Evolutionary conservation across 2,888 invertebrate genomes (phyloP).

Genomic region (Leucoptera coffeella): DNA sequence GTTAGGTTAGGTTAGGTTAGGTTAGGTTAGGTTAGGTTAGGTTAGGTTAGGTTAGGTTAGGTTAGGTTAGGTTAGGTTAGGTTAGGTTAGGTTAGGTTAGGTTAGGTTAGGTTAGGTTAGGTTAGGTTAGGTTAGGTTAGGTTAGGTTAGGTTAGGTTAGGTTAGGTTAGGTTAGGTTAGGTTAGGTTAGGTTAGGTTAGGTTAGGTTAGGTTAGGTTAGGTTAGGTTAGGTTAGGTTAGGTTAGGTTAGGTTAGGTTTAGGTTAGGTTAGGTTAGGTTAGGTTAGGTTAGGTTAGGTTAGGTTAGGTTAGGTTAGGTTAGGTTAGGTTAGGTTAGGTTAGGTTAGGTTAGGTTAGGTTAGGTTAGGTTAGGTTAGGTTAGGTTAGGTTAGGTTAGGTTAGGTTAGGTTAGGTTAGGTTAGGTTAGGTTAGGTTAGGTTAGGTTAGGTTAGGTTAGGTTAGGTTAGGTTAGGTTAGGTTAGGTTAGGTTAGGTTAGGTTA

Average conservation of each 20-base stretch:
- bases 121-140: slow-evolving; percentile 7
- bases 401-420: slow-evolving; percentile 3
- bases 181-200: slow-evolving; percentile 5
- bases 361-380: slow-evolving; percentile 4
- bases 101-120: slow-evolving; percentile 7
- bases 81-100: slow-evolving; percentile 7
- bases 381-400: slow-evolving; percentile 4
- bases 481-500: slow-evolving; percentile 3
- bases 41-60: slow-evolving; percentile 7
- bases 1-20: no score
- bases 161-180: slow-evolving; percentile 5
- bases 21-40: no score
- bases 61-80: slow-evolving; percentile 6
- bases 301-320: slow-evolving; percentile 4
- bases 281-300: slow-evolving; percentile 4
- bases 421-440: slow-evolving; percentile 3
- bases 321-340: slow-evolving; percentile 4
- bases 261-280: slow-evolving; percentile 4
- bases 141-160: slow-evolving; percentile 4
- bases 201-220: slow-evolving; percentile 6
- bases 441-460: slow-evolving; percentile 3
- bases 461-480: slow-evolving; percentile 3
- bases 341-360: slow-evolving; percentile 3
- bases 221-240: slow-evolving; percentile 4
- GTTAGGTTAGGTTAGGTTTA: slow-evolving; percentile 4